phyloP scores from a whole-genome alignment of 2,888 invertebrate species.

The Sarcophaga subvicina region DNA sequence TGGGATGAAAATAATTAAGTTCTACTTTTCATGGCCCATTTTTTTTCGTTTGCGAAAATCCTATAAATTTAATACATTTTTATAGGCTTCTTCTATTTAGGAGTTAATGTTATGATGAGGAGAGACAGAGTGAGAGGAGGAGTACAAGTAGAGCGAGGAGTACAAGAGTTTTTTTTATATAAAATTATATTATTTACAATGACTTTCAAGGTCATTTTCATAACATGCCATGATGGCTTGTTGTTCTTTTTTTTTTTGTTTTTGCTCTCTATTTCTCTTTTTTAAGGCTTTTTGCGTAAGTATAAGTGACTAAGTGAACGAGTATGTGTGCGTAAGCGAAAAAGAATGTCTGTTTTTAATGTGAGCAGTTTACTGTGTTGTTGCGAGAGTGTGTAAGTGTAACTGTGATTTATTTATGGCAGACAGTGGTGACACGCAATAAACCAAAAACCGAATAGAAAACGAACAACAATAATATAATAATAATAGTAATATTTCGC shows the following conservation, averaged over 20 bases:
- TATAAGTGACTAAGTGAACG: slow-evolving; percentile 19
- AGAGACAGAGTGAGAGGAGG: neutral
- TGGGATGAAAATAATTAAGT: slow-evolving; percentile 25
- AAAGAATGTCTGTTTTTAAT: slow-evolving; percentile 31
- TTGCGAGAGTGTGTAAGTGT: slow-evolving; percentile 14
- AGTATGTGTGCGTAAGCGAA: neutral
- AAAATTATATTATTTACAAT: slow-evolving; percentile 54
- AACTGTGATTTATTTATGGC: slow-evolving; percentile 58
- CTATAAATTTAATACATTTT: slow-evolving; percentile 26
- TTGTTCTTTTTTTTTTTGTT: neutral
- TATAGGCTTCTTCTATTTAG: neutral
- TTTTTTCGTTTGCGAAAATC: neutral
- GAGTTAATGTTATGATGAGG: neutral
- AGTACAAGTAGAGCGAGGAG: neutral
- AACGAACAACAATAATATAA: neutral
- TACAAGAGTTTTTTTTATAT: neutral
- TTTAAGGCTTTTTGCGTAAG: neutral
- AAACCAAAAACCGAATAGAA: slow-evolving; percentile 20
- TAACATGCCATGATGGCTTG: slow-evolving; percentile 35
- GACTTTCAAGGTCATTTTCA: slow-evolving; percentile 60
- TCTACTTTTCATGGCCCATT: neutral
- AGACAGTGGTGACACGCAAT: slow-evolving; percentile 66
- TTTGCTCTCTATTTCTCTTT: neutral
- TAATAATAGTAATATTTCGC: slow-evolving; percentile 21
- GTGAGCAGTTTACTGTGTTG: slow-evolving; percentile 1